A percentile compares a stretch with the other conserved stretches of the same genome.
phyloP scores from a whole-genome alignment of 2,797 vertebrate species.

The Alosa sapidissima region DNA sequence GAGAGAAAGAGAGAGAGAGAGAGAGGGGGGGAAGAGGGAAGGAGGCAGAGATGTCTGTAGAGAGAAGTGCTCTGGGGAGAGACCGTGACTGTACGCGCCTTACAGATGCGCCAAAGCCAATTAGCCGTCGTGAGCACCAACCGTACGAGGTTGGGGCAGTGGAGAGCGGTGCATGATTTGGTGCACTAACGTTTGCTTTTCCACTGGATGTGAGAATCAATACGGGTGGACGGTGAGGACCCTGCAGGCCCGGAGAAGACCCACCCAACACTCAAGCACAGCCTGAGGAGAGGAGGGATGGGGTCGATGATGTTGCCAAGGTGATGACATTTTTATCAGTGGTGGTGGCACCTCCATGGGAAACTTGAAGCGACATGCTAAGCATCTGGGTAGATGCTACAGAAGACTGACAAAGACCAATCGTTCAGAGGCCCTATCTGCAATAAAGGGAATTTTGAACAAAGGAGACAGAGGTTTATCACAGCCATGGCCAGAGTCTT shows the following conservation, averaged over 20 bases:
- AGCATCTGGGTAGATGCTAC: neutral
- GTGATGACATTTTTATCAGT: neutral
- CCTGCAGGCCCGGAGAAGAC: conserved; percentile 33
- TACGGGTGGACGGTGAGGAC: conserved; percentile 44
- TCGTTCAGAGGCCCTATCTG: neutral
- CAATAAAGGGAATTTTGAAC: neutral
- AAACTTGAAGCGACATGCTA: neutral
- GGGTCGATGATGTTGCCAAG: conserved; percentile 15
- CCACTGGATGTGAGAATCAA: conserved; percentile 58
- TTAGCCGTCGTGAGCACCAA: conserved; percentile 66
- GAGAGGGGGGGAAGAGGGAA: neutral
- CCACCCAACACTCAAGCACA: neutral
- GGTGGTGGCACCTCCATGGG: neutral
- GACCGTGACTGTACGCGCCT: conserved; percentile 62
- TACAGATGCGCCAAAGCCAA: conserved; percentile 61
- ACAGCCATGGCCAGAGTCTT: neutral
- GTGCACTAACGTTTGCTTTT: conserved; percentile 61
- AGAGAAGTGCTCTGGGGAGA: conserved; percentile 64
- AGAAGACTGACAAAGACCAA: neutral
- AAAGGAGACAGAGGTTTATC: neutral
- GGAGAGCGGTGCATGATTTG: conserved; percentile 41
- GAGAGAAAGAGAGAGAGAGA: neutral
- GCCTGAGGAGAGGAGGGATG: neutral
- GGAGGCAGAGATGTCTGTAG: conserved; percentile 51
- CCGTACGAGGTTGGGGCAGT: conserved; percentile 31